Evolutionary conservation across 2,797 vertebrate genomes (phyloP).

Genomic region (Protosalanx chinensis): DNA sequence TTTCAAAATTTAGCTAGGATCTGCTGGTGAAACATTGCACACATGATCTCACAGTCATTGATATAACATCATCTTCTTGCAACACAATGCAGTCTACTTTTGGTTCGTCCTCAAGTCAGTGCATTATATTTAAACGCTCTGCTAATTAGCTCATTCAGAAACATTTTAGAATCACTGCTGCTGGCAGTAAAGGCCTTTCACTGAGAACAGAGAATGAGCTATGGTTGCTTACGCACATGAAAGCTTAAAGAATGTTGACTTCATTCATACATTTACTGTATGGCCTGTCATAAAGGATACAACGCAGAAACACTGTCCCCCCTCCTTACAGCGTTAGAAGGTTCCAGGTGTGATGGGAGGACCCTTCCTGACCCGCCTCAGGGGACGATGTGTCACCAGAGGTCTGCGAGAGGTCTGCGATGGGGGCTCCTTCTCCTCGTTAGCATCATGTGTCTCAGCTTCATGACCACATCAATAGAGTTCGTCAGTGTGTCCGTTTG

Average conservation of each 20-base stretch:
- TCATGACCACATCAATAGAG: constrained; percentile 19
- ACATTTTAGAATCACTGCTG: not conserved
- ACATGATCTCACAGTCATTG: not conserved
- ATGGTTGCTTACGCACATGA: too few species aligned
- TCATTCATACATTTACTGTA: too few species aligned
- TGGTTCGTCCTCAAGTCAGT: not conserved
- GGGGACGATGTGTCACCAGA: too few species aligned
- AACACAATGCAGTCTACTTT: not conserved
- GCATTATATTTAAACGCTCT: not conserved
- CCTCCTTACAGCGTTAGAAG: not conserved
- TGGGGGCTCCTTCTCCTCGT: not conserved
- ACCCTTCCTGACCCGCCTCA: not conserved
- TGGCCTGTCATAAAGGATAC: too few species aligned
- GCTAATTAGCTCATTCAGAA: not conserved
- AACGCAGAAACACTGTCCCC: not conserved
- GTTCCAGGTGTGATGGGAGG: not conserved
- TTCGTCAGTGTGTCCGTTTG: constrained; percentile 43
- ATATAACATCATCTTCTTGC: not conserved
- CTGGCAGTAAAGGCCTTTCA: not conserved
- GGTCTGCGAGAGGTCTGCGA: too few species aligned
- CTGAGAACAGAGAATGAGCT: not conserved
- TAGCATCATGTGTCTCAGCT: constrained; percentile 4
- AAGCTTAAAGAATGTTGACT: too few species aligned
- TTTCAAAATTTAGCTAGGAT: not conserved
- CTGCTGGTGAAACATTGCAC: not conserved